Evolutionary conservation across 2,888 invertebrate genomes (phyloP).

Genomic region (Cheilosia vernalis): DNA sequence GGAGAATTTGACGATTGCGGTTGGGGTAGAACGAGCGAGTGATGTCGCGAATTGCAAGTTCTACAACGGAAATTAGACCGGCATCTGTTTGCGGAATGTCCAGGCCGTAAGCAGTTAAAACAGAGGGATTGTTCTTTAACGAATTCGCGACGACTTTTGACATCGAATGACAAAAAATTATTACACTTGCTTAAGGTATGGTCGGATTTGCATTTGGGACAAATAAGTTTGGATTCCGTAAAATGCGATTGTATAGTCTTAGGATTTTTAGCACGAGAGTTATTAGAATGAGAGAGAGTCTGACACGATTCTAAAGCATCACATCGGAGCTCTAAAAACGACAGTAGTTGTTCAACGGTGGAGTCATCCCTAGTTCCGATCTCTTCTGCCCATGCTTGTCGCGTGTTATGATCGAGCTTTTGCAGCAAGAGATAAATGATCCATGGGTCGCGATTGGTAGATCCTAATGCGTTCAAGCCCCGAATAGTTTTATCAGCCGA

Average conservation of each 20-base stretch:
- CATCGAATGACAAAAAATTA: constrained; percentile 10
- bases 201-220: constrained; percentile 20
- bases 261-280: not conserved
- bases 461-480: not conserved
- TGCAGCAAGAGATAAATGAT: not conserved
- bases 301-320: too few species aligned
- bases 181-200: constrained; percentile 2
- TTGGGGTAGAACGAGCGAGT: constrained; percentile 2
- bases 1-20: not conserved
- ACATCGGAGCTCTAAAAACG: too few species aligned
- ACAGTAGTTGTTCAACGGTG: too few species aligned
- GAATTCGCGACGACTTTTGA: constrained; percentile 15
- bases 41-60: not conserved
- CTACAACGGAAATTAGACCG: not conserved
- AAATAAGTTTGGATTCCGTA: too few species aligned
- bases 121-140: constrained; percentile 13
- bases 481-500: not conserved
- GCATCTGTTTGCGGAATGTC: constrained; percentile 11
- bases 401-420: too few species aligned
- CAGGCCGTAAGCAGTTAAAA: constrained; percentile 17
- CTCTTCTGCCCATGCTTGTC: too few species aligned
- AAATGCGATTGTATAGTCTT: not conserved
- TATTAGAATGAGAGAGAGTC: too few species aligned
- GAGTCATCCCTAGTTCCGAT: too few species aligned
- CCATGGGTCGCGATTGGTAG: not conserved